Conservation (phyloP, 2,888 invertebrate genomes). For the Drosophila cognata region DNA sequence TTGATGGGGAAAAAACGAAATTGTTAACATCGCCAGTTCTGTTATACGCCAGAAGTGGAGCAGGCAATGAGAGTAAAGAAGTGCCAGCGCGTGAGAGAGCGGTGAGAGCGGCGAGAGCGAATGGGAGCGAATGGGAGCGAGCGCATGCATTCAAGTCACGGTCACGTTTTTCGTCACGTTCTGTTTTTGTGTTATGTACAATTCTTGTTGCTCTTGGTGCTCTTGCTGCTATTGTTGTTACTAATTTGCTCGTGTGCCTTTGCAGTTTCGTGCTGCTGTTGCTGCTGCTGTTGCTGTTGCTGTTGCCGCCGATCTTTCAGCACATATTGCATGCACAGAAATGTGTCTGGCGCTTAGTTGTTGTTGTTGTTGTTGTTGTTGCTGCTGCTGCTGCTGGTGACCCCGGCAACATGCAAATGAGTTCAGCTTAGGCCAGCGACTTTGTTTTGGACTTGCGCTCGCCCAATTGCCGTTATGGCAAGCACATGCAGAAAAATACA, state of each 20-base stretch:
- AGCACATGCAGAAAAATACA: conserved; percentile 1
- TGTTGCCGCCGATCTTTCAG: conserved; percentile 36
- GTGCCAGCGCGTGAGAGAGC: conserved; percentile 37
- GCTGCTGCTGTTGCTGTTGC: conserved; percentile 29
- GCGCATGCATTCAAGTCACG: conserved; percentile 63
- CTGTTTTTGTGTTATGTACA: conserved; percentile 38
- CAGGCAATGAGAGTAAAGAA: conserved; percentile 36
- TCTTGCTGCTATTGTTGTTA: conserved; percentile 21
- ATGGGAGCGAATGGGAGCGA: conserved; percentile 20
- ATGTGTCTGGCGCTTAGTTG: conserved; percentile 24
- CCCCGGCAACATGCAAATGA: conserved; percentile 71
- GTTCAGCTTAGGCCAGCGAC: conserved; percentile 62
- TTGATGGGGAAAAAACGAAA: neutral
- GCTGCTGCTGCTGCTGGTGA: conserved; percentile 47
- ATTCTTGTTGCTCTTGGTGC: conserved; percentile 22
- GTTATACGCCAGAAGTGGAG: conserved; percentile 58
- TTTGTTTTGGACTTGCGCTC: conserved; percentile 42
- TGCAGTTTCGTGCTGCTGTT: conserved; percentile 33
- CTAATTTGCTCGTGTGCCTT: conserved; percentile 52
- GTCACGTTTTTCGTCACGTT: conserved; percentile 78
- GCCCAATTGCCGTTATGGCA: conserved; percentile 52
- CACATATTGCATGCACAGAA: conserved; percentile 33
- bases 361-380: conserved; percentile 28
- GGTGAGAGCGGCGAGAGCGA: neutral
- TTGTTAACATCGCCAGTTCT: conserved; percentile 23